Base-by-base conservation (phyloP, 2,888 invertebrate species). In the Sacculina carcini region DNA sequence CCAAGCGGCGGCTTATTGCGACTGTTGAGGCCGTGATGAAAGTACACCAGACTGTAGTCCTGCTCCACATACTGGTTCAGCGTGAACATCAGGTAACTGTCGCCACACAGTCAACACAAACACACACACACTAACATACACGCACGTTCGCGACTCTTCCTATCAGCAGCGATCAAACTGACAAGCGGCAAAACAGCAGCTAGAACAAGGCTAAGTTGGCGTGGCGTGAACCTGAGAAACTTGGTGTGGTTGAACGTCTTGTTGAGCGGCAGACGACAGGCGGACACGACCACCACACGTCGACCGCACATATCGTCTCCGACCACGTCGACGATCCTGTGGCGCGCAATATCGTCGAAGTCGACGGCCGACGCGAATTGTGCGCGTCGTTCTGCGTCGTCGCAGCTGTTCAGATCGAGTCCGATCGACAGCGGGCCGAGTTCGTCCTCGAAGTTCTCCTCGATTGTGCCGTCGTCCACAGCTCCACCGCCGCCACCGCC, bases 31-130 rank as follows among this genome's bases (percentile, higher is more conserved):
- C 98, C 98, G 68, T 83, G 83, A 67, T 98, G 98, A 64, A 98
- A 92, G 67, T 98, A 99, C 3, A 98, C 84, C 53, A 99, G 73
- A 61, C 86, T 87, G 69, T 99, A 99, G 66, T 99, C 98, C 67
- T 89, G 89, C 65, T 98, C 90, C 54, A 98, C 98, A 65, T 87
- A 94, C 65, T 84, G 84, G 69, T 96, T 92, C 65, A 98, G 71
- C 48, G 92, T 92, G 66, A 79, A 79, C 67, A 82, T 84, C 59
- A 96, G 73, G 69, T 87, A 92, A 66, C 94, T 90, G 62, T 34
- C 66, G 53, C 29, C 16, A 16, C 16, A 38, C 6, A 38, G 38
- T 38, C n/a, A n/a, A n/a, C n/a, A n/a, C n/a, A 2, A 26, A 53
- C 16, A 28, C 24, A 21, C 31, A 14, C 39, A 54, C 48, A 50